Base-by-base conservation (phyloP, 2,113 vertebrate genomes). In the Cyprinodon brontotheroides region DNA sequence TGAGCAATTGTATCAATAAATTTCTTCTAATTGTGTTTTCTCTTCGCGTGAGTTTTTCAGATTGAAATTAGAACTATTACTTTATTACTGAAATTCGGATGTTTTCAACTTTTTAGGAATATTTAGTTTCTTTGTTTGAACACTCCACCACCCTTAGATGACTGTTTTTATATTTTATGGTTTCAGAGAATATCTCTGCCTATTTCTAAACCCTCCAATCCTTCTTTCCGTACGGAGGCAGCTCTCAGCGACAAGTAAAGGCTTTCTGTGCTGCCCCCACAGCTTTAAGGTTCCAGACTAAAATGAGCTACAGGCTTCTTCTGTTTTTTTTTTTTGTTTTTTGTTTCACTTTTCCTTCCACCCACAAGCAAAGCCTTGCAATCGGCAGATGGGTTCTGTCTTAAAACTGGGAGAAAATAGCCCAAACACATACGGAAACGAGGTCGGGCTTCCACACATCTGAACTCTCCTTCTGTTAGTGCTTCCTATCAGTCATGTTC, bases 311-410 rank as follows among this genome's bases (percentile, higher is more conserved):
- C 2, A 29, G 70, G 80, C 50, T n/a, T 8, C 50, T n/a, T 8
- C 20, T 20, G 29, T 29, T 29, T n/a, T 11, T 45, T 45, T 45
- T 53, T 64, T n/a, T 0, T 9, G 29, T 1, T 29, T 29, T 29
- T 29, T 29, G 29, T 29, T 59, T 14, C n/a, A 29, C 29, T 29
- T 29, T 29, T 29, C n/a, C 38, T 29, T 38, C 45, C 65, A n/a
- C 29, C 72, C 29, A 48, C 41, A 15, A 75, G 76, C 70, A 48
- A 20, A 67, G 79, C 85, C 75, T 22, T 8, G 4, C 57, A 40
- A 70, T 64, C 61, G 53, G 75, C 82, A 87, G 82, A 82, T 84
- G 82, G 69, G 82, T 57, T 82, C 79, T 69, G 47, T 78, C 38
- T 53, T 43, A 1, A 66, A 66, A 72, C 17, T n/a, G 50, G 0